phyloP scores from a whole-genome alignment of 2,888 invertebrate genomes.

The Nyleta sp. region DNA sequence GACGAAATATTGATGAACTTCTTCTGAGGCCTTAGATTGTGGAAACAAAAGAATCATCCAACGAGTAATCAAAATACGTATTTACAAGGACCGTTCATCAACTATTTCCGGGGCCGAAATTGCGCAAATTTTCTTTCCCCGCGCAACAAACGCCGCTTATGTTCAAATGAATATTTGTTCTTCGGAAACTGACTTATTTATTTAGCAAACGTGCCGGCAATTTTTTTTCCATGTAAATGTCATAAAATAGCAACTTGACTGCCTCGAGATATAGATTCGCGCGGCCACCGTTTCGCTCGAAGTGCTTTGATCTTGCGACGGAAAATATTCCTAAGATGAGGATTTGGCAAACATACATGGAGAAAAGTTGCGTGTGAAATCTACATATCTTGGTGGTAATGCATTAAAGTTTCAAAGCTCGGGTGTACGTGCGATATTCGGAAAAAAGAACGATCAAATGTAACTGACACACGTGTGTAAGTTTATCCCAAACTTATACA shows the following conservation, averaged over 20 bases:
- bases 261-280: slow-evolving; percentile 19
- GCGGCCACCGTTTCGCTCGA: background rate
- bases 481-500: slow-evolving; percentile 21
- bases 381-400: slow-evolving; percentile 34
- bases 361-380: slow-evolving; percentile 31
- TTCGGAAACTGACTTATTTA: no score
- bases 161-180: background rate
- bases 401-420: slow-evolving; percentile 32
- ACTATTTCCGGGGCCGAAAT: slow-evolving; percentile 15
- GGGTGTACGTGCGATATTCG: slow-evolving; percentile 2
- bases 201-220: background rate
- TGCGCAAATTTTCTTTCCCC: no score
- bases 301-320: slow-evolving; percentile 31
- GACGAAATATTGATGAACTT: slow-evolving; percentile 58
- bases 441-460: slow-evolving; percentile 20
- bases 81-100: slow-evolving; percentile 16
- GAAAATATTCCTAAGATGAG: slow-evolving; percentile 34
- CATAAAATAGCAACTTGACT: slow-evolving; percentile 9
- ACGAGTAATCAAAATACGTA: slow-evolving; percentile 36
- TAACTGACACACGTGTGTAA: slow-evolving; percentile 17
- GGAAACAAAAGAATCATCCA: slow-evolving; percentile 43
- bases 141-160: no score
- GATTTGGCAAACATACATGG: slow-evolving; percentile 39
- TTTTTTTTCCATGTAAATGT: slow-evolving; percentile 5
- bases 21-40: slow-evolving; percentile 33